A percentile compares a stretch with the other conserved stretches of the same genome.
phyloP scores from a whole-genome alignment of 2,888 invertebrate species.

The Strigamia crassipes region DNA sequence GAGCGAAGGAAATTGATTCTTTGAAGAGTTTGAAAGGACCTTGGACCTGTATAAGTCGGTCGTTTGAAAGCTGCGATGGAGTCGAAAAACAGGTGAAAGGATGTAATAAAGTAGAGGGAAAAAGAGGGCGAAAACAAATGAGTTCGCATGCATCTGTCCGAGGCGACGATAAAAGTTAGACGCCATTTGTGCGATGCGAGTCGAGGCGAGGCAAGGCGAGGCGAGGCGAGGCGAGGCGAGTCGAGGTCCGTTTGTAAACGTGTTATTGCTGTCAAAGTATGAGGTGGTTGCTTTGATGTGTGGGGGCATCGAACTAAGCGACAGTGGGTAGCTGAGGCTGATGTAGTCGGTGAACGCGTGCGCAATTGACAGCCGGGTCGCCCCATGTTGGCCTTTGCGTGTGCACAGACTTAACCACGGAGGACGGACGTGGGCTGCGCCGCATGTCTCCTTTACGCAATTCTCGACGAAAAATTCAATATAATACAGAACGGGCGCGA shows the following conservation, averaged over 20 bases:
- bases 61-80: conserved; percentile 3
- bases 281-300: not conserved
- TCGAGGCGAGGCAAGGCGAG: not conserved
- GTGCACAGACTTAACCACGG: not conserved
- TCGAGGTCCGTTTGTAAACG: not conserved
- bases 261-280: not conserved
- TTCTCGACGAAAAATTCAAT: not conserved
- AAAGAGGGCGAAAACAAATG: not conserved
- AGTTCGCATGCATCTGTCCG: not conserved
- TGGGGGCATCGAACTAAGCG: not conserved
- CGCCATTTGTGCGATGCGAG: not conserved
- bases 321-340: not conserved
- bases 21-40: conserved; percentile 3
- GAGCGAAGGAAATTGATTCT: conserved; percentile 16
- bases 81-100: conserved; percentile 16
- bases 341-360: conserved; percentile 21
- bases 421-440: not conserved
- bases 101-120: conserved; percentile 1
- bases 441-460: not conserved
- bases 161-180: not conserved
- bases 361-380: conserved; percentile 10
- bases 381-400: not conserved
- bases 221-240: not conserved
- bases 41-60: not conserved
- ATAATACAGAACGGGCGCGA: not conserved